These are phyloP conservation scores for Euura saliciscinereae DNA, from an alignment of 1,140 invertebrate genomes.

Conservation along the genomic window DNA sequence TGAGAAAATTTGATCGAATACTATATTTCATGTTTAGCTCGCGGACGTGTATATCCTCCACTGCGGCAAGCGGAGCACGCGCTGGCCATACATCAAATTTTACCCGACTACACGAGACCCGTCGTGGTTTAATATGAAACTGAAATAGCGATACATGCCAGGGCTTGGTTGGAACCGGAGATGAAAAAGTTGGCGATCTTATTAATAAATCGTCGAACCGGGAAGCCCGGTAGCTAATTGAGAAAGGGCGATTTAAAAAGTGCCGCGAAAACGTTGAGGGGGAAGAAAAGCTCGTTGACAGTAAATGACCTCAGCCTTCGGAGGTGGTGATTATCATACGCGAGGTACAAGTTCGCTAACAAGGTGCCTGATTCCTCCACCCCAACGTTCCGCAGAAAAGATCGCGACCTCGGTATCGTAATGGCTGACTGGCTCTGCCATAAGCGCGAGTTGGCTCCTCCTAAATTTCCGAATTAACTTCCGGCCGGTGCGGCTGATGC, in stretches of 20 bases:
- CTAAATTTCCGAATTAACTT: constrained; percentile 44
- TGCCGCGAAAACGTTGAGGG: neutral
- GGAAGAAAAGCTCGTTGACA: neutral
- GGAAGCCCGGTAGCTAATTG: neutral
- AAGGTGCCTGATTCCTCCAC: constrained; percentile 33
- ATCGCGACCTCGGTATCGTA: constrained; percentile 37
- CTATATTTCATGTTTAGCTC: constrained; percentile 59
- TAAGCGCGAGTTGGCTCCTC: constrained; percentile 27
- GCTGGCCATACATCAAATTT: constrained; percentile 57
- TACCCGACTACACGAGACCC: constrained; percentile 12
- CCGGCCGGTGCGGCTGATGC: constrained; percentile 13
- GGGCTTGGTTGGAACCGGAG: constrained; percentile 42
- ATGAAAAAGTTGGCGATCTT: constrained; percentile 53
- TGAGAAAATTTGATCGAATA: constrained; percentile 59
- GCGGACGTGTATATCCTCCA: constrained; percentile 25
- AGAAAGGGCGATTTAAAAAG: neutral
- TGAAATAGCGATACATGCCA: constrained; percentile 58
- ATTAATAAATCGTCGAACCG: constrained; percentile 42
- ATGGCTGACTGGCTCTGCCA: constrained; percentile 28
- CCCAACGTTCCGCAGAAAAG: constrained; percentile 34
- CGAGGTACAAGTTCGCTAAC: constrained; percentile 43
- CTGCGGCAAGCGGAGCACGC: constrained; percentile 55
- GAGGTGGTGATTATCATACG: constrained; percentile 21
- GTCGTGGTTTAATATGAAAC: constrained; percentile 58
- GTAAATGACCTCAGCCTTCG: neutral